Conservation (phyloP, 2,888 invertebrate species). For the Corbicula japonica region DNA sequence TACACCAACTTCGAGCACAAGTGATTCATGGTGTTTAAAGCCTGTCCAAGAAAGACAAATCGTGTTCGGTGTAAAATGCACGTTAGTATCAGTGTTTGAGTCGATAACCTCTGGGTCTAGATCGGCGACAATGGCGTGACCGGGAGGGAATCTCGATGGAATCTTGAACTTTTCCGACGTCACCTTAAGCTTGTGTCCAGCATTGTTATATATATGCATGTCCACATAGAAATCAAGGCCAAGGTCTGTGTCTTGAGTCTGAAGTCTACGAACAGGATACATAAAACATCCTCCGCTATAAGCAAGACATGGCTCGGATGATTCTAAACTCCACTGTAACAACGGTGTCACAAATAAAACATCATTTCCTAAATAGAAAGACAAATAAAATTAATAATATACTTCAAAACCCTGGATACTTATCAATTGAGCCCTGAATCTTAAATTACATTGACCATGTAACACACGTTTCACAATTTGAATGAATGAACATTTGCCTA, state of each 20-base stretch:
- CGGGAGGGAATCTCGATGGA: constrained; percentile 60
- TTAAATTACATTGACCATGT: neutral
- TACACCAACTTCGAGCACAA: constrained; percentile 31
- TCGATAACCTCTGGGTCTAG: constrained; percentile 23
- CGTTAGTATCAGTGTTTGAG: constrained; percentile 23
- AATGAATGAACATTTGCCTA: neutral
- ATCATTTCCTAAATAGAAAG: constrained; percentile 37
- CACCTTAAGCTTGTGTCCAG: constrained; percentile 59
- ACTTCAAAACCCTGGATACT: neutral
- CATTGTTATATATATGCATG: constrained; percentile 63
- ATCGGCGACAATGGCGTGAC: constrained; percentile 51
- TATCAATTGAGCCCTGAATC: neutral
- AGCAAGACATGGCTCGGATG: neutral
- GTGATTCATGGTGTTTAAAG: constrained; percentile 43
- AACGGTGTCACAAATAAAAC: constrained; percentile 13
- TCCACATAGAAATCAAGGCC: constrained; percentile 34
- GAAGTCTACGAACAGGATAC: constrained; percentile 41
- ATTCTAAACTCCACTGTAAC: constrained; percentile 42
- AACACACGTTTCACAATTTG: neutral
- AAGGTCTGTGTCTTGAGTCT: constrained; percentile 42
- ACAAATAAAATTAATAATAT: neutral
- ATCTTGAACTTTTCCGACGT: constrained; percentile 40
- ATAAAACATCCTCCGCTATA: constrained; percentile 41
- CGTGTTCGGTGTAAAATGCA: constrained; percentile 39
- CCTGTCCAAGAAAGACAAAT: constrained; percentile 50